Conservation (phyloP, 1,140 invertebrate species). For the Eueides isabella region DNA sequence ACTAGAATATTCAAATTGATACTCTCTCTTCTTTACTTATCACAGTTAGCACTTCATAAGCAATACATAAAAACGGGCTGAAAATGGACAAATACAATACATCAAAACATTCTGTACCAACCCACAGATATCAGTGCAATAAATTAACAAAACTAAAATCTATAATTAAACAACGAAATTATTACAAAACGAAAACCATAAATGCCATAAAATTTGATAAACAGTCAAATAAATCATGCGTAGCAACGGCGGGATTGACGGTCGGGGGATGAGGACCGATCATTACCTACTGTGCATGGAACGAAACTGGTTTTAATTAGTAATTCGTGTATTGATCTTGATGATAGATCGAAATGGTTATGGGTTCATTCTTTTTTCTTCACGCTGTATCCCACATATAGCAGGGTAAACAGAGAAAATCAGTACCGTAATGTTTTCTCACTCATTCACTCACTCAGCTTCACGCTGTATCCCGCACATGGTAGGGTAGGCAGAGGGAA, state of each 20-base stretch:
- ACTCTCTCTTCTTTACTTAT: too few species aligned
- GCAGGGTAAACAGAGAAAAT: too few species aligned
- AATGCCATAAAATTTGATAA: slow-evolving; percentile 10
- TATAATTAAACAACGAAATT: slow-evolving; percentile 11
- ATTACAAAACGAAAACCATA: slow-evolving; percentile 13
- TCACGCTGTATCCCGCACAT: too few species aligned
- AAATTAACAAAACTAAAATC: slow-evolving; percentile 10
- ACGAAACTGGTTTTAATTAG: slow-evolving; percentile 11
- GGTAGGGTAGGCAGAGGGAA: too few species aligned
- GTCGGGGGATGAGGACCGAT: not conserved
- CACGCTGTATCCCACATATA: too few species aligned
- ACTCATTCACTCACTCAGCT: too few species aligned
- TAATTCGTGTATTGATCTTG: not conserved
- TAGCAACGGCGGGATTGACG: not conserved
- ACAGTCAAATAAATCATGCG: slow-evolving; percentile 11
- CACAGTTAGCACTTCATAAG: too few species aligned
- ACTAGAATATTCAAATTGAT: too few species aligned
- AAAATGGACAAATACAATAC: not conserved
- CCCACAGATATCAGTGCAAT: not conserved
- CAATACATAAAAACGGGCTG: not conserved
- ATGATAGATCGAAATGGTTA: not conserved
- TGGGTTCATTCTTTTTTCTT: too few species aligned
- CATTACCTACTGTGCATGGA: not conserved
- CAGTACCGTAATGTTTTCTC: too few species aligned
- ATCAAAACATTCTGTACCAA: not conserved